Base-by-base conservation (phyloP, 2,113 vertebrate species). In the Zootoca vivipara region DNA sequence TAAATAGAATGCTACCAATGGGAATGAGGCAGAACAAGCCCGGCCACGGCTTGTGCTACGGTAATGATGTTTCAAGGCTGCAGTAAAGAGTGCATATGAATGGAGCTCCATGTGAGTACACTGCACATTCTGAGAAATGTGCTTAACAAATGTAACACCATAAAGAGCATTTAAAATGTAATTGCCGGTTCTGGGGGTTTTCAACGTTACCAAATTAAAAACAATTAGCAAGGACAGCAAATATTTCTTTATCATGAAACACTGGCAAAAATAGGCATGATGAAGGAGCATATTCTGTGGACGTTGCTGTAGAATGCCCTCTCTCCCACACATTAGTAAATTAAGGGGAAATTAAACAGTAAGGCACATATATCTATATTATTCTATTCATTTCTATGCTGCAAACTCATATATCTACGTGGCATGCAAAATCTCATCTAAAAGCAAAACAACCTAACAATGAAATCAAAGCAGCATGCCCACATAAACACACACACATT, bases 151-250 rank as follows among this genome's bases (percentile, higher is more conserved):
- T 4, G 52, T 7, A 65, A 30, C 12, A 10, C 67, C 40, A 12
- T 0, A 1, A 78, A 80, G 24, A 80, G 73, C 67, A 86, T 70
- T 74, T 79, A 58, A 22, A 3, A 1, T 3, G 0, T 0, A 0
- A 15, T 6, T 40, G 20, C 56, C 22, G 64, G 62, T 69, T 74
- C 4, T 64, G 8, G 0, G 67, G 7, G 24, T 83, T 69, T 2
- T 0, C 0, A 0, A 0, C 46, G 9, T 22, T 35, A 20, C 74
- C 6, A 28, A 42, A 90, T 69, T 2, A 3, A 3, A 81, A 83
- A 65, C n/a, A 22, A 40, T 52, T 28, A 33, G 0, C 1, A 70
- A 28, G 0, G 75, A 78, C 28, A 18, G 69, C 38, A 1, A 26
- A 82, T 8, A n/a, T 0, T 0, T 42, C 30, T 6, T 85, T 20